Evolutionary conservation across 2,113 vertebrate species (phyloP).

Genomic region (Rhea pennata): DNA sequence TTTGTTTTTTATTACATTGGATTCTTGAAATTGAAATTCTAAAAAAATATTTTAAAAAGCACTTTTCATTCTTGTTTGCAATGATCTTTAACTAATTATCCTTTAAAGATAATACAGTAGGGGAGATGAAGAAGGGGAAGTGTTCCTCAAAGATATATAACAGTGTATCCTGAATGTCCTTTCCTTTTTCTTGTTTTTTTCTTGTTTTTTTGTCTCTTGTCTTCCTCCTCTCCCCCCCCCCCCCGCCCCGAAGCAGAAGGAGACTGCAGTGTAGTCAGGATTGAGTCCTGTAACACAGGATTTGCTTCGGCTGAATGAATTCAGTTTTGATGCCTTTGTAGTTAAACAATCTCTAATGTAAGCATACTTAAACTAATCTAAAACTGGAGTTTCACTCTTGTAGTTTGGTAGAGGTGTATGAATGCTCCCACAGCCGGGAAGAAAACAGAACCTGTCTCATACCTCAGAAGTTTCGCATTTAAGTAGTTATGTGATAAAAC

Average conservation of each 20-base stretch:
- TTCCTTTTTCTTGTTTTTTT: too few relatives aligned
- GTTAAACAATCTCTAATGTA: not conserved
- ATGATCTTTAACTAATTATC: not conserved
- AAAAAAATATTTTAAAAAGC: not conserved
- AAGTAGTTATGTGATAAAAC: not conserved
- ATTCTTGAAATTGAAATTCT: not conserved
- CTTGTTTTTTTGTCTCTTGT: too few relatives aligned
- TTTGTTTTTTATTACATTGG: not conserved
- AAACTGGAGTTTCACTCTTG: not conserved
- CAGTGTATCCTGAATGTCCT: not conserved
- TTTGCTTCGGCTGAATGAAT: not conserved
- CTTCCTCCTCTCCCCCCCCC: too few relatives aligned
- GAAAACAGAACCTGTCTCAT: not conserved
- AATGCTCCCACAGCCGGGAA: not conserved
- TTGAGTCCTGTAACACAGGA: not conserved
- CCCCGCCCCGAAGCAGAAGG: too few relatives aligned
- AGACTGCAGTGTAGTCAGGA: too few relatives aligned
- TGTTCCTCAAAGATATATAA: not conserved
- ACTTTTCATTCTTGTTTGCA: not conserved
- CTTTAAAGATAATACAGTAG: not conserved
- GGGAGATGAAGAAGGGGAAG: not conserved
- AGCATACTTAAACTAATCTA: not conserved
- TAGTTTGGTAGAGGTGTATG: not conserved
- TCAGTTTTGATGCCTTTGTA: not conserved
- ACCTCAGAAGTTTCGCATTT: not conserved